These are phyloP conservation scores for Papilio elwesi DNA, from an alignment of 2,888 invertebrate genomes.

Conservation along the genomic window DNA sequence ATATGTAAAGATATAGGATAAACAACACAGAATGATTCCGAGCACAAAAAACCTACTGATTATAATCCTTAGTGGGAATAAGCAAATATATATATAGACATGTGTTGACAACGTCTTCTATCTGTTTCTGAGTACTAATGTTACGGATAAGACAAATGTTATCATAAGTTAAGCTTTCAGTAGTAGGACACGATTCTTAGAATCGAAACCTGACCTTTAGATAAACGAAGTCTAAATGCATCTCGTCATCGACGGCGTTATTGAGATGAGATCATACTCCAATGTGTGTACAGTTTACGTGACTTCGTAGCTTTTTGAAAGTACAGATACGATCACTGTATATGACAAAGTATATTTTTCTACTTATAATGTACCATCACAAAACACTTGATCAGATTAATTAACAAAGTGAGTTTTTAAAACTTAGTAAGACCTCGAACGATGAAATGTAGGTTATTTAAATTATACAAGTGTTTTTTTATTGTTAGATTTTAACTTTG, in stretches of 20 bases:
- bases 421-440: no score
- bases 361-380: no score
- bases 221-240: conserved; percentile 17
- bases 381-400: no score
- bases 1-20: no score
- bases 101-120: background rate
- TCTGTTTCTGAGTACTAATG: conserved; percentile 4
- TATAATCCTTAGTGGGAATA: background rate
- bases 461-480: no score
- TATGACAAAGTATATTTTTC: no score
- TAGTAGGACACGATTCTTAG: conserved; percentile 12
- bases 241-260: conserved; percentile 26
- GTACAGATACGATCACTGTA: background rate
- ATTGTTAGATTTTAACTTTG: no score
- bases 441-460: no score
- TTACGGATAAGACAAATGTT: background rate
- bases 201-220: background rate
- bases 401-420: no score
- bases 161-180: background rate
- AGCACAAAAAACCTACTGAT: background rate
- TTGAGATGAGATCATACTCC: conserved; percentile 28
- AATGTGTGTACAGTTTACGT: background rate
- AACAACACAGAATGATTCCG: background rate
- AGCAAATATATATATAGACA: background rate
- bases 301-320: background rate